A percentile compares a stretch with the other conserved stretches of the same genome.
Conservation (phyloP, 2,888 invertebrate genomes). For the Polymixis lichenea region DNA sequence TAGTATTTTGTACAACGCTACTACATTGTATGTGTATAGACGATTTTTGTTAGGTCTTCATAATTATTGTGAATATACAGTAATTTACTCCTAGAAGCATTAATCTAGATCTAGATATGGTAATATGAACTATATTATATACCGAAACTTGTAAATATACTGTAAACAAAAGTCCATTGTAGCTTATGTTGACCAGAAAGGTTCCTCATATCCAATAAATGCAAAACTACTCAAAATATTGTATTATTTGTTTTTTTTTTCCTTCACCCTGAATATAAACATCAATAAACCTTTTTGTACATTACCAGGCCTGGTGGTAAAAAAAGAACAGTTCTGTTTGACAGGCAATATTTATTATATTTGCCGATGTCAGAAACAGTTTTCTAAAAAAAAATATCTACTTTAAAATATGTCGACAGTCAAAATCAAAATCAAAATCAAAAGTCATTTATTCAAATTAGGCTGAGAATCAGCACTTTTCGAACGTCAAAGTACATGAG, state of each 20-base stretch:
- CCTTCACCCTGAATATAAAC: conserved; percentile 16
- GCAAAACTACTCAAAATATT: conserved; percentile 87
- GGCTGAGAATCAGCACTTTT: no score
- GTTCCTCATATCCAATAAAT: conserved; percentile 91
- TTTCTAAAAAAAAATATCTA: background rate
- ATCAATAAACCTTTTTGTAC: background rate
- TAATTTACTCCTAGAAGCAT: conserved; percentile 86
- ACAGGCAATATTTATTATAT: background rate
- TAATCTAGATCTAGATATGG: conserved; percentile 83
- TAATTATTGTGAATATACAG: conserved; percentile 90
- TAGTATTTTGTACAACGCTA: conserved; percentile 89
- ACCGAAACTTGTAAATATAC: conserved; percentile 90
- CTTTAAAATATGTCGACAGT: no score
- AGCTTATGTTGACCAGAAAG: conserved; percentile 91
- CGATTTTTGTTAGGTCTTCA: conserved; percentile 84
- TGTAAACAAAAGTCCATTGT: conserved; percentile 90
- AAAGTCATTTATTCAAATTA: no score
- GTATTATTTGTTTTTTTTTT: conserved; percentile 70
- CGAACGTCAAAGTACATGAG: no score
- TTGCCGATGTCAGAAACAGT: background rate
- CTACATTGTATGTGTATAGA: conserved; percentile 86
- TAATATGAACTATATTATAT: conserved; percentile 86
- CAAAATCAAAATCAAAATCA: no score
- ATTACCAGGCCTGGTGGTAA: background rate
- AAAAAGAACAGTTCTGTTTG: no score